phyloP scores from a whole-genome alignment of 2,888 invertebrate genomes.

The Andricus quercusramuli region DNA sequence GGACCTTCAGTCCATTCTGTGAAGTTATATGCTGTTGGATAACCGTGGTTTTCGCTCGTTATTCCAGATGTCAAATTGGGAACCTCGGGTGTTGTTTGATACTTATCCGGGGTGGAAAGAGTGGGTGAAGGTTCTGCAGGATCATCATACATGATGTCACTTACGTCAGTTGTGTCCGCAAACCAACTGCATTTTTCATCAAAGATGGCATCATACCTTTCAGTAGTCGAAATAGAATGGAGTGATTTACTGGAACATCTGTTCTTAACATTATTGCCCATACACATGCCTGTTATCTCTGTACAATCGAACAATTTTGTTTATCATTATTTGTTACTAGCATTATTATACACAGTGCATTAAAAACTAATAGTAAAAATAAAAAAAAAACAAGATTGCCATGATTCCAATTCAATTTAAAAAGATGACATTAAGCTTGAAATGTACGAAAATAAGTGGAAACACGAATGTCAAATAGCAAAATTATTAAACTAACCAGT shows the following conservation, averaged over 20 bases:
- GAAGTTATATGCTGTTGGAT: not conserved
- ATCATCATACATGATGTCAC: not conserved
- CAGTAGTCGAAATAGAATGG: not conserved
- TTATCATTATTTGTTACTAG: not conserved
- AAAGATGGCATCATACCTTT: not conserved
- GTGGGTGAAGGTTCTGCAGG: not conserved
- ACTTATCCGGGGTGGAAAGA: not conserved
- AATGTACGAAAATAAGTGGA: too few species aligned
- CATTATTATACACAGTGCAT: not conserved
- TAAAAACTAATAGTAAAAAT: too few species aligned
- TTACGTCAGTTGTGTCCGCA: not conserved
- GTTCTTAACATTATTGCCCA: not conserved
- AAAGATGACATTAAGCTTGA: too few species aligned
- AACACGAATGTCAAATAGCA: too few species aligned
- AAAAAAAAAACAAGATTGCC: too few species aligned
- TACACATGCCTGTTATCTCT: not conserved
- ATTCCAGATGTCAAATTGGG: too few species aligned
- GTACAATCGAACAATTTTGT: not conserved
- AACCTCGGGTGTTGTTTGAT: too few species aligned
- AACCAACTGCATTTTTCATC: not conserved
- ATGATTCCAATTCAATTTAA: too few species aligned
- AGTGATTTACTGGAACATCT: not conserved
- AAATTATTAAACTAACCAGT: not conserved
- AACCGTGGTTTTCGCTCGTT: not conserved
- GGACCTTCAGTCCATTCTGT: not conserved